A percentile compares a stretch with the other conserved stretches of the same genome.
Conservation (phyloP, 1,140 invertebrate genomes). For the Drosophila tristis region DNA sequence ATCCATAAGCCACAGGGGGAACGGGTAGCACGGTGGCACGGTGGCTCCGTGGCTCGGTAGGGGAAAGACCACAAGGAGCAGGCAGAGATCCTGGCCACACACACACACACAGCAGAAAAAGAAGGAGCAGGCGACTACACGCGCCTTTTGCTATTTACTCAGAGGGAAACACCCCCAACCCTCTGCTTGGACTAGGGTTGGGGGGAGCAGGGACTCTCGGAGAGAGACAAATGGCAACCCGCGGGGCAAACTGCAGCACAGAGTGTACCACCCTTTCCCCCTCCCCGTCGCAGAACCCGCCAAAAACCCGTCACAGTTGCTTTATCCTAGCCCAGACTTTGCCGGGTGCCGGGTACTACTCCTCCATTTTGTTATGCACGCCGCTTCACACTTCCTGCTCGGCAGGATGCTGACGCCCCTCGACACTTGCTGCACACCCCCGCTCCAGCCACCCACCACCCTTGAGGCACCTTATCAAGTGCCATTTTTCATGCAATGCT, state of each 20-base stretch:
- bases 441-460: background rate
- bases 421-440: conserved; percentile 2
- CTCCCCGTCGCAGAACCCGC: conserved; percentile 25
- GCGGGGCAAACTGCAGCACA: conserved; percentile 47
- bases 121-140: conserved; percentile 41
- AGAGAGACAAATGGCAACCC: conserved; percentile 65
- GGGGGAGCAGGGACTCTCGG: background rate
- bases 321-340: conserved; percentile 34
- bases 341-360: conserved; percentile 6
- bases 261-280: background rate
- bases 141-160: conserved; percentile 80
- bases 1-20: conserved; percentile 67
- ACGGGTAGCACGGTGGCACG: conserved; percentile 10
- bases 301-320: conserved; percentile 34
- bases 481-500: conserved; percentile 78
- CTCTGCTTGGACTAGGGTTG: conserved; percentile 3
- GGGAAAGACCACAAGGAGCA: background rate
- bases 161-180: conserved; percentile 53
- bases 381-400: conserved; percentile 79
- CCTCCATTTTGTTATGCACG: conserved; percentile 55
- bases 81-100: conserved; percentile 5
- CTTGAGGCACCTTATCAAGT: conserved; percentile 70
- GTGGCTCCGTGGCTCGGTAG: too few relatives aligned
- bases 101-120: conserved; percentile 4
- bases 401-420: conserved; percentile 59